Evolutionary conservation across 2,113 vertebrate genomes (phyloP), one percentile per base, ranked within the genome.

Genomic region (Coturnix japonica): DNA sequence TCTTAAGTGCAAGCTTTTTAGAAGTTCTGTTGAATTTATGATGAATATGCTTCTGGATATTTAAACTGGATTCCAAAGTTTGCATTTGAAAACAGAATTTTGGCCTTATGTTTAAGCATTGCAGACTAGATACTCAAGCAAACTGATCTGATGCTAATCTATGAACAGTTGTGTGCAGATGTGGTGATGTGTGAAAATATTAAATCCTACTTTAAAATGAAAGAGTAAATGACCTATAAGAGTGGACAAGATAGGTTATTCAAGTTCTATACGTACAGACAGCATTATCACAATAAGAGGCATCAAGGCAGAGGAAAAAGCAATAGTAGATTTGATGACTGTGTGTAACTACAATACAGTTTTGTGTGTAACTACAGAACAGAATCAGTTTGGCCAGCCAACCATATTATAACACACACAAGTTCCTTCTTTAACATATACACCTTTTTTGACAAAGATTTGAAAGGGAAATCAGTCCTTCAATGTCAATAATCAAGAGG

Each of bases 131-230:
- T 71, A 37, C 16, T 57, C 26, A 74, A 74, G 71, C 3, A 26
- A 77, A 41, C 25, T 0, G 3, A 33, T 5, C 1, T 63, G 41
- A 15, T 8, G 11, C 9, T 60, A 31, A 11, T 20, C 31, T 84
- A 37, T 51, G 33, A 71, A 15, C 13, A 37, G 5, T 3, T 11
- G 13, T 7, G 23, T 19, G 8, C 0, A 0, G 12, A n/a, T 56
- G 8, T 57, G 25, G 31, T 65, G 35, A 26, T 56, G 21, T 53
- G 9, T 49, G 49, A 79, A 87, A 44, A 12, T 28, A 39, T 13
- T 23, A 75, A 87, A 76, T n/a, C 18, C 21, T 41, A n/a, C 7
- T 76, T 28, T 17, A 30, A 78, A 13, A 23, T 2, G 2, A 89
- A 70, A 5, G 3, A 86, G 2, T 25, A 84, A 87, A 5, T 0